phyloP scores from a whole-genome alignment of 2,888 invertebrate genomes.

The Trileptium ribeirensis region DNA sequence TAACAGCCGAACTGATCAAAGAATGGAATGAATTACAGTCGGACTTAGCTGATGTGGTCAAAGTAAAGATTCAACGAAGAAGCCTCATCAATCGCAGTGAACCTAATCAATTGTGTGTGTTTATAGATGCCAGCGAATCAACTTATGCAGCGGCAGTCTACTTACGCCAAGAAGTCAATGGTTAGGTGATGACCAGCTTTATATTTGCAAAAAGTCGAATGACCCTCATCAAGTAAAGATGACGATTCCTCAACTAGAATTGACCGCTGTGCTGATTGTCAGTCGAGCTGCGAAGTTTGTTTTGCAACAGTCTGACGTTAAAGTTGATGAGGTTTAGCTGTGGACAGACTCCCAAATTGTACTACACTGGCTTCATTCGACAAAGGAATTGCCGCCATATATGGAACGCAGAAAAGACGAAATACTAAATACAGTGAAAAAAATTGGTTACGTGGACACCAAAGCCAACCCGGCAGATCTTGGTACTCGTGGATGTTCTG shows the following conservation, averaged over 20 bases:
- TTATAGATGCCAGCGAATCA: background rate
- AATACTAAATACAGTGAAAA: no score
- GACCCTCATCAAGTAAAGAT: background rate
- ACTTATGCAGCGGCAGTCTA: background rate
- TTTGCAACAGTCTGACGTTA: background rate
- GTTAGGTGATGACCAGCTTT: background rate
- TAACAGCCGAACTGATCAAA: background rate
- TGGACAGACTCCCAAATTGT: constrained; percentile 8
- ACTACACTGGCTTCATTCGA: background rate
- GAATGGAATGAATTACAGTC: background rate
- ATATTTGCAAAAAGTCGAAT: background rate
- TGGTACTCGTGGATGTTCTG: background rate
- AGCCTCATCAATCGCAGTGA: background rate
- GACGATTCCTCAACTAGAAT: constrained; percentile 3
- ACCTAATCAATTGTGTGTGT: background rate
- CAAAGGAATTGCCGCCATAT: background rate
- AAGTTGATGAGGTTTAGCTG: background rate
- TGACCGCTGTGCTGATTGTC: constrained; percentile 1
- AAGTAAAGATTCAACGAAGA: background rate
- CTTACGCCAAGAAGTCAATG: background rate
- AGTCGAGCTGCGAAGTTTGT: background rate
- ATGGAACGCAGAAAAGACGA: background rate
- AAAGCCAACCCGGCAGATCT: background rate
- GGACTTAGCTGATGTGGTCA: background rate
- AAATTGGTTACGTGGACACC: background rate